Conservation (phyloP, 30 jellyfish, hydroid and myxozoan genomes). For the Hydra vulgaris region DNA sequence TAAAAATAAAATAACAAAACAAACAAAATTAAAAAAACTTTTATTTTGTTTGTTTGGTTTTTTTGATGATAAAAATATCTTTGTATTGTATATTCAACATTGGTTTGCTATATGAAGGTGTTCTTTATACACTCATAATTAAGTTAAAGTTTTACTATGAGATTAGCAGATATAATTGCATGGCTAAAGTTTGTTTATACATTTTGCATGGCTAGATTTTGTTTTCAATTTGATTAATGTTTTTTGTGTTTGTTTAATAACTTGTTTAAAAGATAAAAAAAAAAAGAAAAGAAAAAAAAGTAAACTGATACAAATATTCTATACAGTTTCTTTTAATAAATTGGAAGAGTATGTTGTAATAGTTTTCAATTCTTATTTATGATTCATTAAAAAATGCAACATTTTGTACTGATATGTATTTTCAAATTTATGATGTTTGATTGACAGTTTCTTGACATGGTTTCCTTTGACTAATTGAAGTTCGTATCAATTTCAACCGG, state of each 20-base stretch:
- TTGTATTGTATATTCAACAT: not conserved
- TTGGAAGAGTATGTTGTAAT: too few species aligned
- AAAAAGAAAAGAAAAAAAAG: too few species aligned
- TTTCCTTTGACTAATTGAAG: not conserved
- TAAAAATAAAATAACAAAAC: not conserved
- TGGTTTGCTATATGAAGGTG: not conserved
- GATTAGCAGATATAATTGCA: not conserved
- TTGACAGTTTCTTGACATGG: not conserved
- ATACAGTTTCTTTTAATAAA: too few species aligned
- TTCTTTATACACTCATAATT: not conserved
- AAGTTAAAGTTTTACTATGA: not conserved
- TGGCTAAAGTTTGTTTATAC: not conserved
- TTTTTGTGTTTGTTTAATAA: not conserved
- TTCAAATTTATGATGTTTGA: not conserved
- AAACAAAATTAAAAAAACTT: too few species aligned
- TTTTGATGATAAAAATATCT: not conserved
- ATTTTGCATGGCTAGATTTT: not conserved
- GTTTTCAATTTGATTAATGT: not conserved
- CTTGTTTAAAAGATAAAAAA: not conserved
- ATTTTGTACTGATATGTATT: not conserved
- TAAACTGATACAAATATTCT: too few species aligned
- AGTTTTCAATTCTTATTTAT: too few species aligned
- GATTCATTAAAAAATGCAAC: not conserved
- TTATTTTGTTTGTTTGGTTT: not conserved
- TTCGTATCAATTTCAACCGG: not conserved